Evolutionary conservation across 1,140 invertebrate genomes (phyloP).

Genomic region (Mycetomoellerius zeteki): DNA sequence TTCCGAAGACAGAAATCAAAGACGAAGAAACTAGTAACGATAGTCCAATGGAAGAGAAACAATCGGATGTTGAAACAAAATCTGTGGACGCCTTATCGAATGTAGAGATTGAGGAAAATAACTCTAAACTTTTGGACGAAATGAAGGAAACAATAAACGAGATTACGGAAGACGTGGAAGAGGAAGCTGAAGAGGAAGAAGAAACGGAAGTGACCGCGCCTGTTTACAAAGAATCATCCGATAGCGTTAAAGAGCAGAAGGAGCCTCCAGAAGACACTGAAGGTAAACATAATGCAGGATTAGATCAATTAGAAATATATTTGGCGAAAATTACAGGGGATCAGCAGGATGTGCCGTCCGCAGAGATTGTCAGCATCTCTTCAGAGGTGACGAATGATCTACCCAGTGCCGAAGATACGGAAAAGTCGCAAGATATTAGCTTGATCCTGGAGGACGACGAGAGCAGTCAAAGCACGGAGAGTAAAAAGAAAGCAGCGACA

Average conservation of each 20-base stretch:
- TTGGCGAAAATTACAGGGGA: constrained; percentile 79
- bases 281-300: constrained; percentile 66
- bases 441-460: constrained; percentile 79
- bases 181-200: constrained; percentile 73
- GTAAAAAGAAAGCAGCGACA: constrained; percentile 72
- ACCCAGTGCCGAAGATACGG: constrained; percentile 75
- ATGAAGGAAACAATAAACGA: constrained; percentile 56
- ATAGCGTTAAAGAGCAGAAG: constrained; percentile 55
- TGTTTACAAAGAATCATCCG: constrained; percentile 53
- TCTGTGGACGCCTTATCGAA: constrained; percentile 30
- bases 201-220: constrained; percentile 54
- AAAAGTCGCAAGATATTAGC: constrained; percentile 80
- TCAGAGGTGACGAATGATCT: constrained; percentile 76
- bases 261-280: constrained; percentile 62
- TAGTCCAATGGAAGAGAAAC: constrained; percentile 63
- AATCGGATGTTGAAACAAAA: constrained; percentile 45
- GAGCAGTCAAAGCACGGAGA: constrained; percentile 68
- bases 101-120: constrained; percentile 57
- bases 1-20: constrained; percentile 42
- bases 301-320: constrained; percentile 78
- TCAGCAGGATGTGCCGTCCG: constrained; percentile 70
- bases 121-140: constrained; percentile 46
- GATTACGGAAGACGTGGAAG: constrained; percentile 54
- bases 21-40: constrained; percentile 57
- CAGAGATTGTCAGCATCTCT: constrained; percentile 75